Evolutionary conservation across 2,113 vertebrate genomes (phyloP).

Genomic region (Malurus cyaneus): DNA sequence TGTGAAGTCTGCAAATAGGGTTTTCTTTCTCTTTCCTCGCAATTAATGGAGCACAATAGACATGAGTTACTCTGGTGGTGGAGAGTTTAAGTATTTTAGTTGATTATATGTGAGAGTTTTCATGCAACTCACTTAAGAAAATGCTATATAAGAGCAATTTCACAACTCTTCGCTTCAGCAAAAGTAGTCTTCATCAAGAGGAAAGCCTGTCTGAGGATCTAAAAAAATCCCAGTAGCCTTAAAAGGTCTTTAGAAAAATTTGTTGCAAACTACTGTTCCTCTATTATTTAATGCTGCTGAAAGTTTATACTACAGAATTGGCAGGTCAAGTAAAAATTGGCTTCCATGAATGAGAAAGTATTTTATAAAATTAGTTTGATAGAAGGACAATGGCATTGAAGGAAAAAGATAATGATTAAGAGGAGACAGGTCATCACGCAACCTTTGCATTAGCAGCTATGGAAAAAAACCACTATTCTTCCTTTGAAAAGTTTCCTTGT

Average conservation of each 20-base stretch:
- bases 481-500: not conserved
- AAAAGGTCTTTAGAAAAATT: not conserved
- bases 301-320: not conserved
- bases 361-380: not conserved
- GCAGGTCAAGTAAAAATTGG: not conserved
- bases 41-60: not conserved
- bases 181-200: not conserved
- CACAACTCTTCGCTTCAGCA: not conserved
- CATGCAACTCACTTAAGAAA: not conserved
- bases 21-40: not conserved
- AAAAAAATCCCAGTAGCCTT: not conserved
- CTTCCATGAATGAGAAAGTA: not conserved
- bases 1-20: not conserved
- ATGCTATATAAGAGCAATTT: not conserved
- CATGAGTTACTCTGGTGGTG: not conserved
- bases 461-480: not conserved
- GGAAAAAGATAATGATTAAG: not conserved
- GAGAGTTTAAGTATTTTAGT: not conserved
- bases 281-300: not conserved
- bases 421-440: not conserved
- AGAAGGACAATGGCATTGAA: not conserved
- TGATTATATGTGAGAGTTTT: not conserved
- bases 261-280: not conserved
- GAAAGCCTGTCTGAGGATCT: not conserved
- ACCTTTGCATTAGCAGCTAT: not conserved